Conservation (phyloP, 2,888 invertebrate species). For the Ochropleura plecta region DNA sequence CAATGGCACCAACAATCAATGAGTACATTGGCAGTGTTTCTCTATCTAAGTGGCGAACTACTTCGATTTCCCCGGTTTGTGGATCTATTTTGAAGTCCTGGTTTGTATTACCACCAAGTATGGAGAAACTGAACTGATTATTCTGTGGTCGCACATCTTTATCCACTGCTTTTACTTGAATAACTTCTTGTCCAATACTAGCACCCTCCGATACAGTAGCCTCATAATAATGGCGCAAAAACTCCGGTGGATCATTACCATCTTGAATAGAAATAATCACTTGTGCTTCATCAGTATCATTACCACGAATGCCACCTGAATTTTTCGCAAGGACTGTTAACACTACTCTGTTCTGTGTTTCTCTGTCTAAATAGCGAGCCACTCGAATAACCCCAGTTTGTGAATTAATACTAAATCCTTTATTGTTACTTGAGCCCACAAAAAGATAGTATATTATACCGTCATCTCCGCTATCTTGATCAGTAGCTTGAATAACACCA, state of each 20-base stretch:
- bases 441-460: conserved; percentile 97
- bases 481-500: conserved; percentile 96
- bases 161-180: conserved; percentile 96
- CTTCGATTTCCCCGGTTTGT: conserved; percentile 95
- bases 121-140: conserved; percentile 97
- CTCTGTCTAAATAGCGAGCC: conserved; percentile 95
- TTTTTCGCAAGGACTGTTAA: conserved; percentile 98
- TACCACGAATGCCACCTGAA: conserved; percentile 97
- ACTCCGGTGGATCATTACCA: conserved; percentile 98
- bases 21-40: conserved; percentile 94
- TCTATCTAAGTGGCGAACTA: conserved; percentile 94
- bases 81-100: conserved; percentile 97
- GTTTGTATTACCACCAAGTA: conserved; percentile 95
- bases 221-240: conserved; percentile 94
- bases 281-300: conserved; percentile 98
- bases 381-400: conserved; percentile 96
- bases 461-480: conserved; percentile 96
- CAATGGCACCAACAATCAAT: conserved; percentile 96
- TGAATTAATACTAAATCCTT: conserved; percentile 96
- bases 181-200: conserved; percentile 93
- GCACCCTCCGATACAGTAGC: conserved; percentile 96
- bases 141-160: conserved; percentile 97
- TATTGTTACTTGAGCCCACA: conserved; percentile 97
- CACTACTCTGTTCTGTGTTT: conserved; percentile 97
- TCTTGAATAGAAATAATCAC: conserved; percentile 98